These are phyloP conservation scores for Yponomeuta sedellus DNA, from an alignment of 2,888 invertebrate genomes.

Conservation along the genomic window DNA sequence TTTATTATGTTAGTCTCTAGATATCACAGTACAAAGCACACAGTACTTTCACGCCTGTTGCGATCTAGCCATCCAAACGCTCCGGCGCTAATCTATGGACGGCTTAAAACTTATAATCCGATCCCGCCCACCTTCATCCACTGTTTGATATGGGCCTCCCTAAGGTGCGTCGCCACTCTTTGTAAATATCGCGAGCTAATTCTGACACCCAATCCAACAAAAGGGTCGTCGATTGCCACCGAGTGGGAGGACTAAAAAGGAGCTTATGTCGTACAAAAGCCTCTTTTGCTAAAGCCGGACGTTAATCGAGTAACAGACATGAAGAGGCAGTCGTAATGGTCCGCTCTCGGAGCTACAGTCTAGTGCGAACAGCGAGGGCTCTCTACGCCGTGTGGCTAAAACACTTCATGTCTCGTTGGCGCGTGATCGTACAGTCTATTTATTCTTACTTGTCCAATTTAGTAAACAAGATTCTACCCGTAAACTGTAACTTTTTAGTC, in stretches of 20 bases:
- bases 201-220: background rate
- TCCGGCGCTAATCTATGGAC: no score
- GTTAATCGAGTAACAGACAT: slow-evolving; percentile 36
- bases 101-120: no score
- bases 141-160: no score
- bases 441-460: no score
- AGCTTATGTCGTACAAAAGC: slow-evolving; percentile 2
- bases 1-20: no score
- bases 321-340: slow-evolving; percentile 24
- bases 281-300: slow-evolving; percentile 19
- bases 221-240: background rate
- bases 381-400: slow-evolving; percentile 28
- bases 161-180: no score
- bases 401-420: slow-evolving; percentile 24
- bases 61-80: no score
- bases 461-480: no score
- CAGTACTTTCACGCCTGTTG: no score
- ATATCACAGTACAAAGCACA: no score
- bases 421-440: no score
- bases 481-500: no score
- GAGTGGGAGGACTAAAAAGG: background rate
- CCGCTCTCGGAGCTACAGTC: slow-evolving; percentile 17
- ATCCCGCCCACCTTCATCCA: background rate
- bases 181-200: background rate
- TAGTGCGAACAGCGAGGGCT: slow-evolving; percentile 22